Evolutionary conservation across 2,113 vertebrate species (phyloP).

Genomic region (Perca fluviatilis): DNA sequence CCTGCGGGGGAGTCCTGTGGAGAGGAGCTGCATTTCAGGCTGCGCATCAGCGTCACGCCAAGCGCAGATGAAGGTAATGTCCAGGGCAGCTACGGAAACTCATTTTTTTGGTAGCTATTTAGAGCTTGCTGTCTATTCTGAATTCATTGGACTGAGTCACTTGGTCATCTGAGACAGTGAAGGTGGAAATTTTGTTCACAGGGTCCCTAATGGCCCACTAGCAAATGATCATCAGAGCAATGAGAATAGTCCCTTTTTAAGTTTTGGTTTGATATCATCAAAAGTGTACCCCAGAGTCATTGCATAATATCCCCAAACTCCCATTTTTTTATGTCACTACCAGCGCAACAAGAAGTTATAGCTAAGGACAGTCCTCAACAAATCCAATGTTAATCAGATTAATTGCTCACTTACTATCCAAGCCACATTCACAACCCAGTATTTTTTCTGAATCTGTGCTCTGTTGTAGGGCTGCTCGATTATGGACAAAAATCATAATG

Average conservation of each 20-base stretch:
- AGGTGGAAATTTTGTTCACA: conserved; percentile 36
- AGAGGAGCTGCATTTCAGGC: conserved; percentile 89
- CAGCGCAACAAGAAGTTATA: conserved; percentile 15
- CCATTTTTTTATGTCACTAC: background rate
- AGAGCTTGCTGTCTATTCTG: conserved; percentile 43
- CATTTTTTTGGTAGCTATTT: conserved; percentile 49
- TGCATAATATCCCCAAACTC: conserved; percentile 28
- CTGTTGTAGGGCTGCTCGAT: conserved; percentile 5
- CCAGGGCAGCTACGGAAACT: conserved; percentile 7
- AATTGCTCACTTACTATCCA: conserved; percentile 33
- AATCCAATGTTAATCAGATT: conserved; percentile 56
- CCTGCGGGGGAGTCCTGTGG: conserved; percentile 65
- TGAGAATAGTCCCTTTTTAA: conserved; percentile 26
- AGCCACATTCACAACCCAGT: conserved; percentile 44
- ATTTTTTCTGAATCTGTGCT: conserved; percentile 58
- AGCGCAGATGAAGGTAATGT: conserved; percentile 76
- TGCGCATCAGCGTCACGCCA: conserved; percentile 75
- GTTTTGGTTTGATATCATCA: conserved; percentile 26
- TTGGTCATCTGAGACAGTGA: conserved; percentile 49
- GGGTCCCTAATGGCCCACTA: conserved; percentile 9
- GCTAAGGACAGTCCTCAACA: conserved; percentile 47
- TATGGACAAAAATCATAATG: no score
- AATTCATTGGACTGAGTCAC: conserved; percentile 61
- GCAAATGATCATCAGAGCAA: conserved; percentile 32
- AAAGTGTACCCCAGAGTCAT: conserved; percentile 8